Conservation (phyloP, 2,113 vertebrate genomes). For the Chlorodrepanis virens region DNA sequence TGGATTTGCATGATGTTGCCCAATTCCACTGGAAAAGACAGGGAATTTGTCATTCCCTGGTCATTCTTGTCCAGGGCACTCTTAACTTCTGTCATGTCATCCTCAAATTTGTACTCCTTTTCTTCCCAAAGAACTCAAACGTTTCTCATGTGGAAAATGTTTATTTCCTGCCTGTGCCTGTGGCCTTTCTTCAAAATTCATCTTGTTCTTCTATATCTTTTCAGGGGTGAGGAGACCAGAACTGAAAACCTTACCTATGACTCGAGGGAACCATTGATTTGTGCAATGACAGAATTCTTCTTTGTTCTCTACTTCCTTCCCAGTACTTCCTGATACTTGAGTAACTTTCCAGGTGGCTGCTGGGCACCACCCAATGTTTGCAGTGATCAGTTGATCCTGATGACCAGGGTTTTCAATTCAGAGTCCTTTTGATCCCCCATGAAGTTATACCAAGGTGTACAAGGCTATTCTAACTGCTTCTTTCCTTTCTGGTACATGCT, state of each 20-base stretch:
- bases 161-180: neutral
- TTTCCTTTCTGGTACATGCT: neutral
- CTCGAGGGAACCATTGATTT: neutral
- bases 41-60: neutral
- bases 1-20: neutral
- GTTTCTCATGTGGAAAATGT: neutral
- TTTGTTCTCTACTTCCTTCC: neutral
- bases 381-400: neutral
- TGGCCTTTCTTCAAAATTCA: neutral
- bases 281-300: neutral
- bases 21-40: neutral
- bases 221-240: neutral
- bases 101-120: neutral
- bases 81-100: neutral
- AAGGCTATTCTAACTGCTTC: neutral
- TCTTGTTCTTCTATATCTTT: neutral
- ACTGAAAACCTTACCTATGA: neutral
- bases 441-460: neutral
- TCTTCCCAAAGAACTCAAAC: neutral
- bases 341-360: neutral
- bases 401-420: neutral
- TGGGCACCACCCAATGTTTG: neutral
- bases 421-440: neutral
- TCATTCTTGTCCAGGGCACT: neutral
- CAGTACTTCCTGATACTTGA: neutral